phyloP scores from a whole-genome alignment of 2,888 invertebrate species.

The Diabrotica balteata region DNA sequence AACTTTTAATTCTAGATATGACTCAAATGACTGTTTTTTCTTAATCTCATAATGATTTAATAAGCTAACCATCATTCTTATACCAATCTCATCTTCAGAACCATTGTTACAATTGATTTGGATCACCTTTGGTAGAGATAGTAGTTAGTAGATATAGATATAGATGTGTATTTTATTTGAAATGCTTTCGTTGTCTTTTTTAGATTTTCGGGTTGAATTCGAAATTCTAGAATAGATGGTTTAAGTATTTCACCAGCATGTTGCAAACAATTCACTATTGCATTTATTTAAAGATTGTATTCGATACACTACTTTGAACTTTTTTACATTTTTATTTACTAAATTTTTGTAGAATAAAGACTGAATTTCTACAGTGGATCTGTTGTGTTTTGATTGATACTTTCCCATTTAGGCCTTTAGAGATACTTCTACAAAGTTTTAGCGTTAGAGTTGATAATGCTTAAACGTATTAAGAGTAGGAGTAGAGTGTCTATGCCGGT shows the following conservation, averaged over 20 bases:
- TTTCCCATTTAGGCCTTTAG: neutral
- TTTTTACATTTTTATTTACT: constrained; percentile 12
- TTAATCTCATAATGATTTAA: too few relatives aligned
- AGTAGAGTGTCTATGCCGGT: too few relatives aligned
- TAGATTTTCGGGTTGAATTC: neutral
- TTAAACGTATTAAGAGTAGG: too few relatives aligned
- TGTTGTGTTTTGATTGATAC: neutral
- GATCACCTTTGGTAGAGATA: neutral
- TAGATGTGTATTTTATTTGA: neutral
- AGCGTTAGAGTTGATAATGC: too few relatives aligned
- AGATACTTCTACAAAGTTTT: too few relatives aligned
- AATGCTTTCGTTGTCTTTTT: neutral
- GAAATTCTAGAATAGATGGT: neutral
- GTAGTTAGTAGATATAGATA: constrained; percentile 6
- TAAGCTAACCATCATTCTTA: too few relatives aligned
- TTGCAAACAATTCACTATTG: constrained; percentile 7
- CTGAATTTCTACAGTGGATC: constrained; percentile 9
- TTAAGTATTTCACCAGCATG: constrained; percentile 1
- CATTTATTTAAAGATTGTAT: constrained; percentile 7
- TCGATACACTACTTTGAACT: constrained; percentile 2
- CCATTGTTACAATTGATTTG: neutral
- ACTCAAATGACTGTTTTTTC: too few relatives aligned
- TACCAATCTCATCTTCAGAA: neutral
- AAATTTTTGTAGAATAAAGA: constrained; percentile 11
- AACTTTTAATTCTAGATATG: too few relatives aligned